Base-by-base conservation (phyloP, 2,888 invertebrate species). In the Caenorhabditis auriculariae region DNA sequence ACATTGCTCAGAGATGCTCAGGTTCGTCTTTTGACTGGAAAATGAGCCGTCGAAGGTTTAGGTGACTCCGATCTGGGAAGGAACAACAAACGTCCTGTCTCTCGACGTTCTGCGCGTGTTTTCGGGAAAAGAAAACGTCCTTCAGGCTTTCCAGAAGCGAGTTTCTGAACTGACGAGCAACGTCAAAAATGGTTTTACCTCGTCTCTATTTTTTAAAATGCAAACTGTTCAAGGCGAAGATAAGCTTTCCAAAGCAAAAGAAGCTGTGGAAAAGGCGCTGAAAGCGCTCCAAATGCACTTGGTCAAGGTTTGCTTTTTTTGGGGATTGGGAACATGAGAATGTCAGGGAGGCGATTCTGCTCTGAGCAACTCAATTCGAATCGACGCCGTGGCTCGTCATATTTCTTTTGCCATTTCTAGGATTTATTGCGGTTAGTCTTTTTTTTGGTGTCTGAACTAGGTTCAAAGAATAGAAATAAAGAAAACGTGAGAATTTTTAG, bases 41-140 rank as follows among this genome's bases (percentile, higher is more conserved):
- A 12, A 17, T 21, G 12, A 41, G 12, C 19, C 19, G 12, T 41
- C 12, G n/a, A 15, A 15, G 7, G 39, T 9, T 5, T 54, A 84
- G 85, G 86, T 86, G 1, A 78, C 85, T 29, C 84, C 86, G 17
- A 87, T 87, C 56, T 87, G 87, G 87, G 86, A 87, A 77, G 87
- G 86, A 19, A 87, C 86, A 1, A 86, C 86, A 6, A 87, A 86
- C 72, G 83, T 87, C 35, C 76, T 86, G 37, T 84, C 85, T 0
- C 75, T 86, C 32, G 86, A 87, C 74, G 84, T 86, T 4, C 79
- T 86, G 5, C 77, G 86, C 49, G 84, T 85, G 2, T 77, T 86
- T 15, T 76, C 70, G 29, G 85, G 85, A 1, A 75, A 83, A 37
- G 85, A 85, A 5, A 76, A 82, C 56, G 83, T 82, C 2, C 72